A percentile compares a stretch with the other conserved stretches of the same genome.
Conservation (phyloP, 2,888 invertebrate species). For the Clitarchus hookeri region DNA sequence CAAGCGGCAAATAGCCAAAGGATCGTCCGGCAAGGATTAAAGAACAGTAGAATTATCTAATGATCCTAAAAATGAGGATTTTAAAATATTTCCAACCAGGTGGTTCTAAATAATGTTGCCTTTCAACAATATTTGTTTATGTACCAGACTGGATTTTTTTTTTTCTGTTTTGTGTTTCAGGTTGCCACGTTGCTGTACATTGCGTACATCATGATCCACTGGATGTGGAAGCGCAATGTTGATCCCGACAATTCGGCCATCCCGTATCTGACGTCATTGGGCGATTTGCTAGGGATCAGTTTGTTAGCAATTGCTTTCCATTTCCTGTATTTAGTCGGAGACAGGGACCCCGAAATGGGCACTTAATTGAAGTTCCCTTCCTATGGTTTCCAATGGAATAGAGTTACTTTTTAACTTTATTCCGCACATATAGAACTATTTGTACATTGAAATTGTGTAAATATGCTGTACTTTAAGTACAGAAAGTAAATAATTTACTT, state of each 20-base stretch:
- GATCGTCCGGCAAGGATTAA: too few relatives aligned
- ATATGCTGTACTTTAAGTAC: too few relatives aligned
- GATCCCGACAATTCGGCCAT: slow-evolving; percentile 80
- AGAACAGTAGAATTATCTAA: too few relatives aligned
- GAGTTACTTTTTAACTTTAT: too few relatives aligned
- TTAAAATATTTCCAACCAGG: too few relatives aligned
- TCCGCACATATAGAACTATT: too few relatives aligned
- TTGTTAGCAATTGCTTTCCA: slow-evolving; percentile 67
- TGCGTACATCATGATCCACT: slow-evolving; percentile 66
- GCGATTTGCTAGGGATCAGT: slow-evolving; percentile 76
- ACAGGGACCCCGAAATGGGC: slow-evolving; percentile 55
- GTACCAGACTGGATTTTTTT: too few relatives aligned
- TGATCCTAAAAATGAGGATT: too few relatives aligned
- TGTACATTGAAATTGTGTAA: too few relatives aligned
- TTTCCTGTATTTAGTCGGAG: slow-evolving; percentile 64
- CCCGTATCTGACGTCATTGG: slow-evolving; percentile 76
- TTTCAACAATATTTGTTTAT: too few relatives aligned
- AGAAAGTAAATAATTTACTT: background rate
- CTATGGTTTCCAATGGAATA: background rate
- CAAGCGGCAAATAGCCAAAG: too few relatives aligned
- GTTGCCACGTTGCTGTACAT: slow-evolving; percentile 65
- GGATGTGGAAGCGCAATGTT: slow-evolving; percentile 65
- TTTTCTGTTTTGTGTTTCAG: slow-evolving; percentile 43
- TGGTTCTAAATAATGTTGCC: too few relatives aligned
- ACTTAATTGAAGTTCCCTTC: background rate